Conservation (phyloP, 2,797 vertebrate genomes). For the Phrynocephalus vlangalii region DNA sequence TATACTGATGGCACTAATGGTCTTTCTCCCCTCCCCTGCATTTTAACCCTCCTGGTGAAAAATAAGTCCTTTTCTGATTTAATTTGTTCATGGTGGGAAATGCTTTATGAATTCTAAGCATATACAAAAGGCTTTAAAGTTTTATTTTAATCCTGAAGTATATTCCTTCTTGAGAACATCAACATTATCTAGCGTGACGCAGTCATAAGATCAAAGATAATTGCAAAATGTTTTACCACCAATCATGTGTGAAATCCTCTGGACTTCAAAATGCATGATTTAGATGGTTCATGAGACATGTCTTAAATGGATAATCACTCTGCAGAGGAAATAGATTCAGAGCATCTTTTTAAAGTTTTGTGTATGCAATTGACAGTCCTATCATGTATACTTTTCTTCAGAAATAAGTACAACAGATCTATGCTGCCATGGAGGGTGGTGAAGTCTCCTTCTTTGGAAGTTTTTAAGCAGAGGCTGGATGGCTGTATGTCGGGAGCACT, state of each 20-base stretch:
- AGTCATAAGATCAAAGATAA: constrained; percentile 72
- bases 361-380: constrained; percentile 54
- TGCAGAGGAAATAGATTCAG: constrained; percentile 61
- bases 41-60: background rate
- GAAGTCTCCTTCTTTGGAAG: no score
- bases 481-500: no score
- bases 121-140: constrained; percentile 63
- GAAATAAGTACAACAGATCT: background rate
- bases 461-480: no score
- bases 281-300: constrained; percentile 64
- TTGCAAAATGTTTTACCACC: constrained; percentile 72
- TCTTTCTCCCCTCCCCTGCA: no score
- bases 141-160: constrained; percentile 60
- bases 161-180: constrained; percentile 68
- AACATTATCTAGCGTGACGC: constrained; percentile 54
- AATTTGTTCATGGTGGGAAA: constrained; percentile 16
- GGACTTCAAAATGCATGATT: constrained; percentile 68
- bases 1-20: background rate
- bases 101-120: constrained; percentile 46
- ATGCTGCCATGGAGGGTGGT: background rate
- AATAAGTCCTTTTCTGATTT: constrained; percentile 13
- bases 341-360: constrained; percentile 56
- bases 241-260: constrained; percentile 72
- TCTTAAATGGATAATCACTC: constrained; percentile 66
- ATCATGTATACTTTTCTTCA: background rate